Evolutionary conservation across 2,797 vertebrate genomes (phyloP), one percentile per base, ranked within the genome.

Genomic region (Melanotaenia trifasciata): DNA sequence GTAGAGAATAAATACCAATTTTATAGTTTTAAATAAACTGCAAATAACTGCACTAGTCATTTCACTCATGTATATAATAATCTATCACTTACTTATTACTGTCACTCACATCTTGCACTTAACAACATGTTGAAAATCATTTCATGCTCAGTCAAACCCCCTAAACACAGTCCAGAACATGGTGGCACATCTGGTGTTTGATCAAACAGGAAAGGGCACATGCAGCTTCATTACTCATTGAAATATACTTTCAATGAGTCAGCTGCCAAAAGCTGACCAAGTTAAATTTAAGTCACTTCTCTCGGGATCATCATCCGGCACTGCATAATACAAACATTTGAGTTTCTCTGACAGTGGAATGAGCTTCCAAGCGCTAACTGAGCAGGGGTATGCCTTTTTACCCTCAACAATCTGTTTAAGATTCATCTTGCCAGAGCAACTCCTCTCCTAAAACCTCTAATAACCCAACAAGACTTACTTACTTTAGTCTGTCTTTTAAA

Each of bases 11-110:
- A 26, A n/a, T 3, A 3, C 10, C n/a, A 32, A 8, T 68, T 56
- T 32, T 38, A 38, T 4, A 68, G 45, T 61, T n/a, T n/a, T n/a
- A 43, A 76, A 36, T 45, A 26, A n/a, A 51, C 14, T 58, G 54
- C 18, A 16, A 30, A 24, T 18, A 13, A 28, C 26, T 56, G 26
- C 51, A 26, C 51, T 26, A 24, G 24, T 14, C 51, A 53, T 53
- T 51, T 24, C 22, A 53, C 10, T 53, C 51, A 51, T 22, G 0
- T 51, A 24, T 9, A 8, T 9, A 22, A 45, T 7, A 18, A 45
- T 45, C 43, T 20, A 5, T 20, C 43, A 20, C 18, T 45, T 43
- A 10, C 2, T 45, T 12, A n/a, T 51, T 12, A 51, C 18, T 9
- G 18, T n/a, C 8, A 50, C 20, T 9, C 6, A n/a, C 47, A 50